Evolutionary conservation across 1,140 invertebrate species (phyloP).

Genomic region (Mesaphorura yosii): DNA sequence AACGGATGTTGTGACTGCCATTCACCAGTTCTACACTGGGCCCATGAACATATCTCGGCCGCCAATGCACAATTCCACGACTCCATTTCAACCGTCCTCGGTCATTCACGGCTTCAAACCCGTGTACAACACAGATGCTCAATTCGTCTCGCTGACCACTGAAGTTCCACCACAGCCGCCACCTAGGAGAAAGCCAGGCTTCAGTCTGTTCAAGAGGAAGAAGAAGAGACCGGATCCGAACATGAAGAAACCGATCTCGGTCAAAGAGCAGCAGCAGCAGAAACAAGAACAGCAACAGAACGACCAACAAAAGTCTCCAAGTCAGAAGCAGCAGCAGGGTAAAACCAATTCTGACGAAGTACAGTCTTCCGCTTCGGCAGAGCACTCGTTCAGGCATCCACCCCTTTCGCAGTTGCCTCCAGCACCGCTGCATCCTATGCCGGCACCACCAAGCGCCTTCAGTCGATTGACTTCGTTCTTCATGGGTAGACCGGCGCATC

Average conservation of each 20-base stretch:
- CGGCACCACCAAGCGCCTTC: too few species aligned
- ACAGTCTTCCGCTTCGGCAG: too few species aligned
- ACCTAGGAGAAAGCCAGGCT: constrained; percentile 9
- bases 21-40: constrained; percentile 6
- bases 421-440: too few species aligned
- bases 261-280: too few species aligned
- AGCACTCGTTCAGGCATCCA: too few species aligned
- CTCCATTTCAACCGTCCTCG: neutral
- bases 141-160: constrained; percentile 28
- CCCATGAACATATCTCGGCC: neutral
- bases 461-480: too few species aligned
- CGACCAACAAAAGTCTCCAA: constrained; percentile 1
- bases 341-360: too few species aligned
- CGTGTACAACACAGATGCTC: constrained; percentile 24
- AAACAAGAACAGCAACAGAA: too few species aligned
- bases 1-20: constrained; percentile 6
- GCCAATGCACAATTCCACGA: neutral
- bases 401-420: neutral
- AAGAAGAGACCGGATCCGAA: constrained; percentile 8
- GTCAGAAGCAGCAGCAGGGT: neutral
- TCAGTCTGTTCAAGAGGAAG: constrained; percentile 16
- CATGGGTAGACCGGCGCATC: neutral
- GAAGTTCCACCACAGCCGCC: constrained; percentile 5
- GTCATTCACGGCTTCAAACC: constrained; percentile 27
- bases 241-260: too few species aligned